phyloP scores from a whole-genome alignment of 1,140 invertebrate species.

The Diorhabda sublineata region DNA sequence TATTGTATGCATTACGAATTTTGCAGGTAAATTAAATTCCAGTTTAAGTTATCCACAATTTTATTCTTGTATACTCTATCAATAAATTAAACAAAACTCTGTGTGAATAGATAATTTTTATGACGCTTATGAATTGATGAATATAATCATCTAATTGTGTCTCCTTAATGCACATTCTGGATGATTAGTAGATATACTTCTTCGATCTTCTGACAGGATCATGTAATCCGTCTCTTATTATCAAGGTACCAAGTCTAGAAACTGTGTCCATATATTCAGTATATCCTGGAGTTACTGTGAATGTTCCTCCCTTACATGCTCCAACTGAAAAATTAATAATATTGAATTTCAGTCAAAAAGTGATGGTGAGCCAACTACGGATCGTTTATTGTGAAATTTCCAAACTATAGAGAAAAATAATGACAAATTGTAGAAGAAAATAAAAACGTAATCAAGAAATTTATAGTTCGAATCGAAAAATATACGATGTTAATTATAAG shows the following conservation, averaged over 20 bases:
- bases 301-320: slow-evolving; percentile 28
- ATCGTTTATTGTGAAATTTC: too few relatives aligned
- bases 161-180: too few relatives aligned
- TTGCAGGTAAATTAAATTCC: background rate
- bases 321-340: slow-evolving; percentile 26
- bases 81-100: background rate
- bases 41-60: background rate
- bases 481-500: too few relatives aligned
- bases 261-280: slow-evolving; percentile 59
- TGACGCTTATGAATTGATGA: background rate
- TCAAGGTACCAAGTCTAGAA: slow-evolving; percentile 53
- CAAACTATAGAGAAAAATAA: too few relatives aligned
- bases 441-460: too few relatives aligned
- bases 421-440: too few relatives aligned
- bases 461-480: too few relatives aligned
- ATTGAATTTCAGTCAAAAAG: background rate
- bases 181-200: background rate
- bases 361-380: too few relatives aligned
- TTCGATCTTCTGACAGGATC: slow-evolving; percentile 19
- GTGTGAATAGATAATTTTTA: background rate
- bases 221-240: slow-evolving; percentile 55
- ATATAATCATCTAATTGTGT: background rate
- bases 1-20: background rate
- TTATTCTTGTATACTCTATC: background rate
- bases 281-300: slow-evolving; percentile 35